Conservation (phyloP, 2,113 vertebrate genomes). For the Malurus cyaneus region DNA sequence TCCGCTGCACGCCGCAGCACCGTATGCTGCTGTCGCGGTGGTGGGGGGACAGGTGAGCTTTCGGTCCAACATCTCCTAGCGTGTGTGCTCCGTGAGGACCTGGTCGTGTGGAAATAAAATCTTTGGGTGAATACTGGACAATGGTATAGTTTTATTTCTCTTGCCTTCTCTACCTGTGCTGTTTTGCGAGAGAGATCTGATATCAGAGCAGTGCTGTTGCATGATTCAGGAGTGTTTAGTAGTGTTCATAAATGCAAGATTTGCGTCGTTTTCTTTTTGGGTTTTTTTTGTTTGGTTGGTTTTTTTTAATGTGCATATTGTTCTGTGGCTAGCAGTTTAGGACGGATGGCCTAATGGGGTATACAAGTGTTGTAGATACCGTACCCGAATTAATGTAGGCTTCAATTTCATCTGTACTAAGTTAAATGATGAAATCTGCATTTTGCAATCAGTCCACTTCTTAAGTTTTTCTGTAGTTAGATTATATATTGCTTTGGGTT, state of each 20-base stretch:
- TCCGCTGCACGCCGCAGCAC: background rate
- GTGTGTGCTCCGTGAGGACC: fast-evolving
- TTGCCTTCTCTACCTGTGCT: too few relatives aligned
- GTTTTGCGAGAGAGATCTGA: too few relatives aligned
- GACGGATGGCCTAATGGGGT: fast-evolving
- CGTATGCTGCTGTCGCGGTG: background rate
- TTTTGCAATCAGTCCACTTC: fast-evolving
- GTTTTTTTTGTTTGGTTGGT: background rate
- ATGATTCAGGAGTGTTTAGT: background rate
- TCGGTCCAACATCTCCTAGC: background rate
- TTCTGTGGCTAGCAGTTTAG: background rate
- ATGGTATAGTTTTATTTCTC: background rate
- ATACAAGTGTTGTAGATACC: background rate
- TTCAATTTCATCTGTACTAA: background rate
- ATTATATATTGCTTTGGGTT: background rate
- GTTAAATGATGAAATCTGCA: background rate
- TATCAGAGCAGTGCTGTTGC: background rate
- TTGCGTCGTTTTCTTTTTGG: background rate
- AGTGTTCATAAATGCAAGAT: background rate
- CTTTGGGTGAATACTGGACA: fast-evolving
- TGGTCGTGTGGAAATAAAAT: fast-evolving
- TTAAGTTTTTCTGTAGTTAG: background rate
- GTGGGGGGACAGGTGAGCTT: background rate
- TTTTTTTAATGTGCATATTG: background rate
- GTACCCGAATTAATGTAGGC: background rate